A percentile compares a stretch with the other conserved stretches of the same genome.
These are phyloP conservation scores for Dasysyrphus albostriatus DNA, from an alignment of 2,888 invertebrate species.

Conservation along the genomic window DNA sequence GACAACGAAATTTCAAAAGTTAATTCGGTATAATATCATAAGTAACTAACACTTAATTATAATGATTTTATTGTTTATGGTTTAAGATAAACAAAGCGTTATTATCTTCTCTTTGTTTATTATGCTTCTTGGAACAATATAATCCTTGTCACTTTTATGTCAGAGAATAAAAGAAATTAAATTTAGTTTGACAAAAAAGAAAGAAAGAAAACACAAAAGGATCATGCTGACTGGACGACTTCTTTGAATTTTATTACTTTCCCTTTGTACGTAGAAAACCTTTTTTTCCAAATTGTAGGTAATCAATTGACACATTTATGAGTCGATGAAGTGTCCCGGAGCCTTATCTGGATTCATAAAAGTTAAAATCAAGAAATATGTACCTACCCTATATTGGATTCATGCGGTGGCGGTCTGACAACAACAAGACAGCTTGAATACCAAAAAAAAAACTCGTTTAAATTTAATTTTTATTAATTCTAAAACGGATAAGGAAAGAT, in stretches of 20 bases:
- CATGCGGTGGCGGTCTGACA: slow-evolving; percentile 48
- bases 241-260: slow-evolving; percentile 36
- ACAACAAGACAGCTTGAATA: no score
- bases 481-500: not conserved
- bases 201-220: slow-evolving; percentile 25
- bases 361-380: not conserved
- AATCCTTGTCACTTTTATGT: slow-evolving; percentile 7
- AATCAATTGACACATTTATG: slow-evolving; percentile 67
- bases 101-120: slow-evolving; percentile 27
- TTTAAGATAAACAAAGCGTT: slow-evolving; percentile 8
- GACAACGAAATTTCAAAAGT: no score
- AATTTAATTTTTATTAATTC: not conserved
- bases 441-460: slow-evolving; percentile 23
- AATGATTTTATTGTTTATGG: not conserved
- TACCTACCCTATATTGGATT: slow-evolving; percentile 12
- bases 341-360: slow-evolving; percentile 7
- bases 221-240: slow-evolving; percentile 34
- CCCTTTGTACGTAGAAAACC: not conserved
- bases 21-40: no score
- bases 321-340: slow-evolving; percentile 32
- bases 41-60: not conserved
- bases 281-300: not conserved
- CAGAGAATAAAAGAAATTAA: slow-evolving; percentile 26
- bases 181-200: slow-evolving; percentile 4
- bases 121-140: slow-evolving; percentile 64